These are phyloP conservation scores for Allygus modestus DNA, from an alignment of 2,888 invertebrate species.

Conservation along the genomic window DNA sequence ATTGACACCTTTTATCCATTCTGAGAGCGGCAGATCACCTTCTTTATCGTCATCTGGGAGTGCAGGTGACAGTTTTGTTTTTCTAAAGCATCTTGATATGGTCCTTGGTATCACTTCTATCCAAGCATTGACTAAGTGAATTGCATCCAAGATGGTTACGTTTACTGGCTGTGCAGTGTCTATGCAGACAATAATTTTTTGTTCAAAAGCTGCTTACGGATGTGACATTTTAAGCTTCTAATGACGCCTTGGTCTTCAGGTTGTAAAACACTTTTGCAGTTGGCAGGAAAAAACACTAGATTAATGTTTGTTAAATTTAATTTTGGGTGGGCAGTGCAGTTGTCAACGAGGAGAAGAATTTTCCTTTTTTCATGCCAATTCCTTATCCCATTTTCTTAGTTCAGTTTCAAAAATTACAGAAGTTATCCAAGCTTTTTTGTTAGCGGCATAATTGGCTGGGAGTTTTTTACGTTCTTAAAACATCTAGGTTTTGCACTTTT, in stretches of 20 bases:
- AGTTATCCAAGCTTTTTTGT: constrained; percentile 59
- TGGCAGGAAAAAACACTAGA: constrained; percentile 68
- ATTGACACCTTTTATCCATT: constrained; percentile 39
- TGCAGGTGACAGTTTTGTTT: constrained; percentile 29
- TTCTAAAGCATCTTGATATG: constrained; percentile 37
- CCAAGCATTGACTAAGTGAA: constrained; percentile 1
- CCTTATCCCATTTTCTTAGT: constrained; percentile 69
- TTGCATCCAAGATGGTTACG: constrained; percentile 23
- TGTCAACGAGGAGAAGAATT: constrained; percentile 65
- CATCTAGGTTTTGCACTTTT: constrained; percentile 53
- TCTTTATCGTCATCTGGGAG: constrained; percentile 24
- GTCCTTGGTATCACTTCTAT: constrained; percentile 6
- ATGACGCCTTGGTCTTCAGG: constrained; percentile 62
- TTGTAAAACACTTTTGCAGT: constrained; percentile 56
- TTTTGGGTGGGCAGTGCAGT: constrained; percentile 70
- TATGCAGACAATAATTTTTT: constrained; percentile 16
- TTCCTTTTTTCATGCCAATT: constrained; percentile 68
- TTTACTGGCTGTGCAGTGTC: constrained; percentile 3
- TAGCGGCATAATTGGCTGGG: constrained; percentile 43
- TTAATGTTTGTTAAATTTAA: constrained; percentile 66
- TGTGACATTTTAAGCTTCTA: constrained; percentile 35
- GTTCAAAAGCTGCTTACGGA: constrained; percentile 45
- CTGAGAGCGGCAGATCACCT: constrained; percentile 42
- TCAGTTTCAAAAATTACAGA: constrained; percentile 43
- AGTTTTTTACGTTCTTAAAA: constrained; percentile 56